Conservation (phyloP, 2,113 vertebrate species). For the Bubalus kerabau region DNA sequence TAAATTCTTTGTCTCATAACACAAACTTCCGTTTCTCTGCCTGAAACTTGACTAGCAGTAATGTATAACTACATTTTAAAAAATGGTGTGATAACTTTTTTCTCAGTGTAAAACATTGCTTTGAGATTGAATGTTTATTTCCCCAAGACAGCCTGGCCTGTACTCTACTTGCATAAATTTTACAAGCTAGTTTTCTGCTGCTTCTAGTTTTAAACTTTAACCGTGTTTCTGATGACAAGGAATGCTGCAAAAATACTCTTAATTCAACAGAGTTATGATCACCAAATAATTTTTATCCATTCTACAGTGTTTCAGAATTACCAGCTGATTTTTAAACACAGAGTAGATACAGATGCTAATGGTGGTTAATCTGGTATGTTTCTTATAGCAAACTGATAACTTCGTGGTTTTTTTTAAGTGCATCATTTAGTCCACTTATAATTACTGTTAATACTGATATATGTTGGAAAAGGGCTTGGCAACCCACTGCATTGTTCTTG, state of each 20-base stretch:
- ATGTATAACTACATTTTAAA: neutral
- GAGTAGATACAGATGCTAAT: constrained; percentile 89
- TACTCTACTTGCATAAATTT: constrained; percentile 91
- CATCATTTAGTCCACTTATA: neutral
- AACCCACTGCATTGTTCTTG: neutral
- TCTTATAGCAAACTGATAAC: constrained; percentile 87
- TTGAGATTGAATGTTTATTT: constrained; percentile 99
- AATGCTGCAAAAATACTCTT: constrained; percentile 98
- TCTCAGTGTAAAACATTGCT: constrained; percentile 64
- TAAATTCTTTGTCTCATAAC: neutral
- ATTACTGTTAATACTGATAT: neutral
- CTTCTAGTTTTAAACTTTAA: constrained; percentile 92
- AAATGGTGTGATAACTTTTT: neutral
- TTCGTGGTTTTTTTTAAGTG: neutral
- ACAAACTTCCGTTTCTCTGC: neutral
- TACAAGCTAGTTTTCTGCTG: constrained; percentile 90
- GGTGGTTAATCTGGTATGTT: constrained; percentile 86
- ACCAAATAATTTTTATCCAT: constrained; percentile 96
- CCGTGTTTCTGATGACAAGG: constrained; percentile 97
- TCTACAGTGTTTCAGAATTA: constrained; percentile 95
- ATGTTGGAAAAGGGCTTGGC: neutral
- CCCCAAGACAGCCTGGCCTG: constrained; percentile 95
- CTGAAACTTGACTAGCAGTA: neutral
- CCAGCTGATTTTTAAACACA: constrained; percentile 90
- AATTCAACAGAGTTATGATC: constrained; percentile 98